These are phyloP conservation scores for Calonectris borealis DNA, from an alignment of 2,113 vertebrate genomes.

Conservation along the genomic window DNA sequence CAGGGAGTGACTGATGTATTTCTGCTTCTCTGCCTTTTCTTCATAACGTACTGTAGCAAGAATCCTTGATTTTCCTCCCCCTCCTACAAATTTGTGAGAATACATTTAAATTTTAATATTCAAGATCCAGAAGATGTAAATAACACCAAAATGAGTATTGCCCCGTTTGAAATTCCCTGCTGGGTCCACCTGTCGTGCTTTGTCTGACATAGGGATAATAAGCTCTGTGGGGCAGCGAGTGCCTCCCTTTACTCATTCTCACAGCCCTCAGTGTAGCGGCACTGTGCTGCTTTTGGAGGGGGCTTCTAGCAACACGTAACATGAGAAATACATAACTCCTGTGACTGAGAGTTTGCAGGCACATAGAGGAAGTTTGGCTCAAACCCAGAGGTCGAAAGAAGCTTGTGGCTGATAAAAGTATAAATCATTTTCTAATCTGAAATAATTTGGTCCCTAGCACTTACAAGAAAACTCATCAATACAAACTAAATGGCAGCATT, in stretches of 20 bases:
- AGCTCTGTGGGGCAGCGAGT: not conserved
- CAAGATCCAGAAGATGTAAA: not conserved
- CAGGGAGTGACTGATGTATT: not conserved
- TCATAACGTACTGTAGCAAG: not conserved
- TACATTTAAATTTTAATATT: not conserved
- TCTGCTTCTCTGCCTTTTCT: not conserved
- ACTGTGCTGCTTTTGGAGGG: not conserved
- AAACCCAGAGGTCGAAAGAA: not conserved
- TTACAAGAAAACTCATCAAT: not conserved
- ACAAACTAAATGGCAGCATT: not conserved
- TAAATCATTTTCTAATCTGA: not conserved
- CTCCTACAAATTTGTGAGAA: not conserved
- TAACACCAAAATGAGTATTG: not conserved
- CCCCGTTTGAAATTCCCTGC: not conserved
- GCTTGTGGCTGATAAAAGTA: not conserved
- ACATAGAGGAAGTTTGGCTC: not conserved
- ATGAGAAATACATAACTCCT: not conserved
- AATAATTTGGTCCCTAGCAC: not conserved
- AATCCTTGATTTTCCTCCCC: not conserved
- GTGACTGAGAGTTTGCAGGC: not conserved
- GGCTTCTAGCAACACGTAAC: not conserved
- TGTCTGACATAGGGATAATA: not conserved
- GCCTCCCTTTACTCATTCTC: not conserved
- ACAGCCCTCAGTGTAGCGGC: not conserved
- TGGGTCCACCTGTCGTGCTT: constrained; percentile 1